phyloP scores from a whole-genome alignment of 2,797 vertebrate genomes.

The Parambassis ranga region DNA sequence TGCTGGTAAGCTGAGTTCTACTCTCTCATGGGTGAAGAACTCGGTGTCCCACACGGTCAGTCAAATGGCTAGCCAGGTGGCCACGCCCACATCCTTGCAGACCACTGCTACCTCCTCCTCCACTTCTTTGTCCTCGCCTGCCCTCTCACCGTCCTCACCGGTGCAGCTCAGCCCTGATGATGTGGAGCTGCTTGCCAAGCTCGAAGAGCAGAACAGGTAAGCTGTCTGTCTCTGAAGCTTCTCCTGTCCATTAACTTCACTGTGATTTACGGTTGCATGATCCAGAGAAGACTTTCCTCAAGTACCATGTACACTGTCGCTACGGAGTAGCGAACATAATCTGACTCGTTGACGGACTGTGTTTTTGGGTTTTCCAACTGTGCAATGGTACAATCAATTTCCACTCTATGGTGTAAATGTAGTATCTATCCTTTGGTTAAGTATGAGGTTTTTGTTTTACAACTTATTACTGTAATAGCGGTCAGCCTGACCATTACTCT shows the following conservation, averaged over 20 bases:
- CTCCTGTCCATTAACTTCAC: not conserved
- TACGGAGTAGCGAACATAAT: not conserved
- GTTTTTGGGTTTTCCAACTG: not conserved
- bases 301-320: not conserved
- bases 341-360: not conserved
- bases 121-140: slow-evolving; percentile 87
- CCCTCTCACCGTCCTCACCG: slow-evolving; percentile 86
- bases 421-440: not conserved
- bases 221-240: not conserved
- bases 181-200: slow-evolving; percentile 91
- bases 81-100: slow-evolving; percentile 87
- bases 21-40: slow-evolving; percentile 99
- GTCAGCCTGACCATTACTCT: not conserved
- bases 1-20: slow-evolving; percentile 98
- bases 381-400: not conserved
- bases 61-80: slow-evolving; percentile 99
- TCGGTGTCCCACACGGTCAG: slow-evolving; percentile 97
- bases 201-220: slow-evolving; percentile 98
- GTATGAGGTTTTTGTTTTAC: not conserved
- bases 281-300: not conserved
- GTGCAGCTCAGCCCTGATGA: slow-evolving; percentile 94
- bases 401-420: not conserved
- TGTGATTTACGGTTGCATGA: not conserved
- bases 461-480: too few relatives aligned
- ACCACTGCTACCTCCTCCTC: slow-evolving; percentile 85